phyloP scores from a whole-genome alignment of 2,888 invertebrate genomes.

The Catotricha subobsoleta region DNA sequence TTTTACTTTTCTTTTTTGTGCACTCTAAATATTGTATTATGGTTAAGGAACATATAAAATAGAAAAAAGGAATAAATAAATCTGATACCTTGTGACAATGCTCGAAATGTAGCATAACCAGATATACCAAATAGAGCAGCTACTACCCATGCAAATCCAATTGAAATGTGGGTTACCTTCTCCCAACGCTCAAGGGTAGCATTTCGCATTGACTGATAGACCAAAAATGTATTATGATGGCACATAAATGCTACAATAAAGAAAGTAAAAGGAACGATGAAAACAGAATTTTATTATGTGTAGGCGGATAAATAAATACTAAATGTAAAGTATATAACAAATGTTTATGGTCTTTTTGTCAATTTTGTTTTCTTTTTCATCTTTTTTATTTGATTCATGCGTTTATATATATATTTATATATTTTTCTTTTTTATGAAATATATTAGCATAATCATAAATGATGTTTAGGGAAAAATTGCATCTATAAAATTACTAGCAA shows the following conservation, averaged over 20 bases:
- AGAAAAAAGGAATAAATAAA: neutral
- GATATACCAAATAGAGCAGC: conserved; percentile 56
- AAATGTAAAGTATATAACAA: neutral
- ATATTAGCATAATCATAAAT: no score
- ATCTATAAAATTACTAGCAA: no score
- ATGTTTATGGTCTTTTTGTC: no score
- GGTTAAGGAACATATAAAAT: neutral
- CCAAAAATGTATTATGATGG: conserved; percentile 71
- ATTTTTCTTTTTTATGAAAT: no score
- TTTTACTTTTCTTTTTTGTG: no score
- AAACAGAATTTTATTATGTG: neutral
- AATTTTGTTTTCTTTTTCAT: no score
- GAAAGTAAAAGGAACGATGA: neutral
- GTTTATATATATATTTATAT: no score
- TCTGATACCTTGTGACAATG: conserved; percentile 49
- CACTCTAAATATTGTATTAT: no score
- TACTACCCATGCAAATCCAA: conserved; percentile 51
- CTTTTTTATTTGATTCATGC: no score
- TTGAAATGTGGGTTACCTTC: conserved; percentile 60
- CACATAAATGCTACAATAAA: conserved; percentile 62
- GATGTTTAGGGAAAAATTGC: no score
- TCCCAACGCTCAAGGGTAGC: conserved; percentile 61
- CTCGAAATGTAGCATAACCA: conserved; percentile 66
- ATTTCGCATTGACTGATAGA: conserved; percentile 61
- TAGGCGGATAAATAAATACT: conserved; percentile 8